Evolutionary conservation across 2,888 invertebrate species (phyloP), one percentile per base, ranked within the genome.

Genomic region (Philereme vetulata): DNA sequence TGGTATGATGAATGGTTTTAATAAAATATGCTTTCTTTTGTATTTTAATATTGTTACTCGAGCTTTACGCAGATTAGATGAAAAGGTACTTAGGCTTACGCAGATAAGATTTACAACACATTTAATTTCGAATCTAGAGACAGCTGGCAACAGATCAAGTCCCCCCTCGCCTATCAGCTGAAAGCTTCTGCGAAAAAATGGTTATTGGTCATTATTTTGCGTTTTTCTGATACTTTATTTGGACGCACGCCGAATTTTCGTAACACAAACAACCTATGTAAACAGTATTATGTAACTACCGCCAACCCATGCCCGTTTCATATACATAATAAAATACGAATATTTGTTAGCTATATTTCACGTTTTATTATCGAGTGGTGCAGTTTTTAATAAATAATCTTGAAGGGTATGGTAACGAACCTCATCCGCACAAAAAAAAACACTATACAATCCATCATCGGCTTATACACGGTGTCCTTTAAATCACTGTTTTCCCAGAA

Each of bases 151-250:
- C 54, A 62, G 48, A 62, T 58, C 51, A 50, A 55, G 51, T 55
- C 38, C 33, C 36, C 36, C 56, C 52, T 50, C 5, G 47, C 56
- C 56, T n/a, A 57, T 62, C 50, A 44, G 57, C 57, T 62, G 54
- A 58, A 58, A 62, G 53, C 61, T 44, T 57, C 48, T 42, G 42
- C 54, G 51, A 51, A 55, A 35, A 62, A 58, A 49, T 49, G 9
- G 58, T 57, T 62, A 53, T 57, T 57, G 51, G 53, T 45, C 51
- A 59, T 59, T 58, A 51, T 55, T 58, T 62, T 49, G 51, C 59
- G 55, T 62, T 55, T 48, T 55, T 49, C 52, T 51, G 53, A 50
- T 59, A 59, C 58, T 62, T 58, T 62, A 62, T 62, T 62, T 58
- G 58, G 49, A 59, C 58, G 51, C 55, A 58, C 58, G 55, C 51